phyloP scores from a whole-genome alignment of 2,888 invertebrate species.

The Adela reaumurella region DNA sequence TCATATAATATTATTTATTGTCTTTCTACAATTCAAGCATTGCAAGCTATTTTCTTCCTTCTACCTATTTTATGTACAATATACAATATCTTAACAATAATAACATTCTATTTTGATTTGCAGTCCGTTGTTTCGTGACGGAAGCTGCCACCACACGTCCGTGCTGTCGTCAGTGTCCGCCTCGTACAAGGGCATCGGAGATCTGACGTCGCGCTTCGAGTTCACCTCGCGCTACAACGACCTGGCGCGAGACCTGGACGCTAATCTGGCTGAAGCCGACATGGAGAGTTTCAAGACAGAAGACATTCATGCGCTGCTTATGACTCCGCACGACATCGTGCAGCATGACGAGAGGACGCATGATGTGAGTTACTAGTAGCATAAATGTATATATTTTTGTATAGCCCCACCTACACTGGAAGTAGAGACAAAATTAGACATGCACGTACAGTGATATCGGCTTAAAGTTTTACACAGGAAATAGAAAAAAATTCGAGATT shows the following conservation, averaged over 20 bases:
- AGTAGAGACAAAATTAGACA: no score
- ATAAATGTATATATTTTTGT: no score
- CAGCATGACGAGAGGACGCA: conserved; percentile 36
- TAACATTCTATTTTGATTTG: conserved; percentile 18
- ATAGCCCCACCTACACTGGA: neutral
- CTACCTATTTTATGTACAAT: no score
- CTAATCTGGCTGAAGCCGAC: conserved; percentile 90
- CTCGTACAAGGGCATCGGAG: conserved; percentile 70
- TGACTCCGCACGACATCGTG: conserved; percentile 61
- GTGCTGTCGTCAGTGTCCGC: conserved; percentile 78
- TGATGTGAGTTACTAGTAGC: conserved; percentile 30
- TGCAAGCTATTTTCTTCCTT: no score
- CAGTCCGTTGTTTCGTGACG: conserved; percentile 73
- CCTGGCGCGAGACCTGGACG: conserved; percentile 83
- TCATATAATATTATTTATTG: no score
- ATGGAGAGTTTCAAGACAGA: conserved; percentile 92
- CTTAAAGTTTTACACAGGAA: no score
- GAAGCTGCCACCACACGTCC: conserved; percentile 75
- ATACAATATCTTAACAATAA: no score
- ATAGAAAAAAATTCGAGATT: no score
- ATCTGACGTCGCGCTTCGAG: conserved; percentile 49
- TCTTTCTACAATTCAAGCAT: no score
- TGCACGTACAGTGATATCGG: no score
- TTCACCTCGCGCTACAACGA: conserved; percentile 74
- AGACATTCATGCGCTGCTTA: conserved; percentile 82